Evolutionary conservation across 2,113 vertebrate species (phyloP).

Genomic region (Mungos mungo): DNA sequence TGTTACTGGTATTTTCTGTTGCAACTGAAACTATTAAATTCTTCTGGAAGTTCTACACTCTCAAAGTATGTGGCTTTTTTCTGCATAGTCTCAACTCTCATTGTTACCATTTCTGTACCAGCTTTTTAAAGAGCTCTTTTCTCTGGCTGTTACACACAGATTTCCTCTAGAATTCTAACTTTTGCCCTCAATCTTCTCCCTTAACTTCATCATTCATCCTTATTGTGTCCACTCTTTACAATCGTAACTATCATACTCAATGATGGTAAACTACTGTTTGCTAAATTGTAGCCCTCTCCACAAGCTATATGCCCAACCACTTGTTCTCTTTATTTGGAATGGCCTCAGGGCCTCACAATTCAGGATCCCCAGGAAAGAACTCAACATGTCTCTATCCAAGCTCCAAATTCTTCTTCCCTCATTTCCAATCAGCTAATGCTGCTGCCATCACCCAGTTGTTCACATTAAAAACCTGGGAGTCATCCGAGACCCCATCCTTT

Average conservation of each 20-base stretch:
- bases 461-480: background rate
- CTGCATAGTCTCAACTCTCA: background rate
- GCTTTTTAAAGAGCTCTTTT: background rate
- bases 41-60: background rate
- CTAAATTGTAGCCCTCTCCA: background rate
- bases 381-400: background rate
- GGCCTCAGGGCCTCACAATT: background rate
- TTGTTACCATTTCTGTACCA: background rate
- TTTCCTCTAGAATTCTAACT: background rate
- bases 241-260: background rate
- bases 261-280: background rate
- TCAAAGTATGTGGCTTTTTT: background rate
- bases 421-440: background rate
- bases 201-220: background rate
- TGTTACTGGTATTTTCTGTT: slow-evolving; percentile 39
- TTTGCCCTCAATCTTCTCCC: background rate
- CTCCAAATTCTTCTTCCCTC: background rate
- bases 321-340: background rate
- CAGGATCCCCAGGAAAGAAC: background rate
- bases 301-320: background rate
- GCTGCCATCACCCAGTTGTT: background rate
- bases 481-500: background rate
- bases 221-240: background rate
- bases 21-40: background rate
- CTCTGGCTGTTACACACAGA: background rate